phyloP scores from a whole-genome alignment of 2,888 invertebrate genomes.

The Cotesia congregata region DNA sequence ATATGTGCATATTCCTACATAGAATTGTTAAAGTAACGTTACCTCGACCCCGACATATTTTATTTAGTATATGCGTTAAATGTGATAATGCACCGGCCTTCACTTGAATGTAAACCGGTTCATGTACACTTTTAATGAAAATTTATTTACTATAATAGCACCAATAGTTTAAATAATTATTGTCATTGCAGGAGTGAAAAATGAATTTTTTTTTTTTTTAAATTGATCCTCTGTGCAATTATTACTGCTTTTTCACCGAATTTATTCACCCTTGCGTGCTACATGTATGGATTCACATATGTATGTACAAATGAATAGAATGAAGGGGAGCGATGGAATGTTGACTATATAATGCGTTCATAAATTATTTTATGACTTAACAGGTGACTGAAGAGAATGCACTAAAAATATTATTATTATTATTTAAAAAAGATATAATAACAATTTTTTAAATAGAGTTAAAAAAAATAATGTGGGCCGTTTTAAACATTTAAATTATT shows the following conservation, averaged over 20 bases:
- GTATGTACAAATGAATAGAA: background rate
- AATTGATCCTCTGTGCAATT: background rate
- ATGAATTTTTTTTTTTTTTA: background rate
- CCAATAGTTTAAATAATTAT: background rate
- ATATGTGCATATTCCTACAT: conserved; percentile 15
- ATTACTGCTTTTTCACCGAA: conserved; percentile 34
- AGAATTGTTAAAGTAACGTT: background rate
- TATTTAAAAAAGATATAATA: background rate
- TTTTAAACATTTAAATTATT: too few relatives aligned
- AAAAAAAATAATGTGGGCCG: too few relatives aligned
- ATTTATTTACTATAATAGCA: background rate
- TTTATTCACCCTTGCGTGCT: conserved; percentile 35
- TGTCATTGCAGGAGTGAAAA: background rate
- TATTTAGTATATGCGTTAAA: conserved; percentile 26
- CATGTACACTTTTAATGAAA: background rate
- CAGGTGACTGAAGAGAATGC: background rate
- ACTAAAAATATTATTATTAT: background rate
- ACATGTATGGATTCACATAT: background rate
- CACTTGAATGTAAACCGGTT: conserved; percentile 38
- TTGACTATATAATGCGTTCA: background rate
- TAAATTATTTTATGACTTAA: background rate
- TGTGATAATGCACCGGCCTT: conserved; percentile 37
- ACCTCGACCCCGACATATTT: conserved; percentile 37
- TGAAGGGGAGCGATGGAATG: conserved; percentile 11
- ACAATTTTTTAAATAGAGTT: background rate